Evolutionary conservation across 2,797 vertebrate genomes (phyloP).

Genomic region (Chelonia mydas): DNA sequence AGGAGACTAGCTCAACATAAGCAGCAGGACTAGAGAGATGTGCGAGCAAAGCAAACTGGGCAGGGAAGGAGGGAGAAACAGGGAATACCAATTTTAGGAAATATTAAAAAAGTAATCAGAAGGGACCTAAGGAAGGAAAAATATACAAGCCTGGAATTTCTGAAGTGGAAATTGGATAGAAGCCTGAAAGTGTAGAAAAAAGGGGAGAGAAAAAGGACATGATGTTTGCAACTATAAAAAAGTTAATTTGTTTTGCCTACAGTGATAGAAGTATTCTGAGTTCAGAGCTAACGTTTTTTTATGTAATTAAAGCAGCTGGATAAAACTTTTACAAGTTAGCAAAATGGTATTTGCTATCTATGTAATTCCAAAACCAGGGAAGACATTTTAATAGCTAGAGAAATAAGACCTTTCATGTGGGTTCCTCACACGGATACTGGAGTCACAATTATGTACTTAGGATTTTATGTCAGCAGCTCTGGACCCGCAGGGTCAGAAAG

Average conservation of each 20-base stretch:
- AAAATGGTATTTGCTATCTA: not conserved
- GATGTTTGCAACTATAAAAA: conserved; percentile 41
- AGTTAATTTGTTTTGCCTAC: conserved; percentile 10
- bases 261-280: conserved; percentile 28
- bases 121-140: conserved; percentile 64
- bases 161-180: conserved; percentile 71
- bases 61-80: not conserved
- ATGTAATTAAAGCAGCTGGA: not conserved
- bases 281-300: not conserved
- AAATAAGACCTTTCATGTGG: not conserved
- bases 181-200: conserved; percentile 43
- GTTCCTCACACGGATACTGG: not conserved
- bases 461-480: not conserved
- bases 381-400: not conserved
- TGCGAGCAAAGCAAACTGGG: conserved; percentile 20
- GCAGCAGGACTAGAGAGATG: not conserved
- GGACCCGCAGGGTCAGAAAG: not conserved
- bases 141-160: conserved; percentile 69
- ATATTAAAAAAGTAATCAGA: conserved; percentile 16
- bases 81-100: not conserved
- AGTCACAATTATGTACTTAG: not conserved
- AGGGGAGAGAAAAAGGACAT: conserved; percentile 31
- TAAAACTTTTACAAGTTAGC: not conserved
- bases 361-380: not conserved
- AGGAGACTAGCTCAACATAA: conserved; percentile 49